A percentile compares a stretch with the other conserved stretches of the same genome.
Evolutionary conservation across 2,888 invertebrate species (phyloP).

Genomic region (Auanema sp.): DNA sequence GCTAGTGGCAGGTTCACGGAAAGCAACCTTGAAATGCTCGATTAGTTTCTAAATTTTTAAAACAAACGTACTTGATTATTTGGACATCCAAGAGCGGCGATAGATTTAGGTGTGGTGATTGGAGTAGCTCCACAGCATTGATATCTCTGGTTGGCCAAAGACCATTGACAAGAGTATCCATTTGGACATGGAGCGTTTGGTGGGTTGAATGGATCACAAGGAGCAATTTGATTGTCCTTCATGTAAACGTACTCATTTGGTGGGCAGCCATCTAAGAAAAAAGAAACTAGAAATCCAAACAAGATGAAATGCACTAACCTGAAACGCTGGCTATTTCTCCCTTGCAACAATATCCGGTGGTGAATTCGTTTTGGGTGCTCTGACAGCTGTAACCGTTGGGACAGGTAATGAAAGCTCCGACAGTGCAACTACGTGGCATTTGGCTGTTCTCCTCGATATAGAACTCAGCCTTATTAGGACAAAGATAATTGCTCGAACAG

Average conservation of each 20-base stretch:
- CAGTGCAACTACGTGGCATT: constrained; percentile 61
- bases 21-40: constrained; percentile 42
- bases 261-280: constrained; percentile 54
- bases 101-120: constrained; percentile 57
- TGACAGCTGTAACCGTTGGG: constrained; percentile 58
- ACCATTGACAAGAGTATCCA: constrained; percentile 63
- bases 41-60: neutral
- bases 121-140: constrained; percentile 62
- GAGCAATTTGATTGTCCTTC: constrained; percentile 61
- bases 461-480: constrained; percentile 63
- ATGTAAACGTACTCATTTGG: constrained; percentile 63
- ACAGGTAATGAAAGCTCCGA: constrained; percentile 63
- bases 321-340: constrained; percentile 57
- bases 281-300: neutral
- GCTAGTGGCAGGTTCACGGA: constrained; percentile 48
- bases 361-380: constrained; percentile 56
- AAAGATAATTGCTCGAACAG: constrained; percentile 56
- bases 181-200: constrained; percentile 53
- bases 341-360: constrained; percentile 60
- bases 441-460: constrained; percentile 58
- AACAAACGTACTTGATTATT: constrained; percentile 48
- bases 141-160: constrained; percentile 58
- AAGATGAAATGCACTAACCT: constrained; percentile 24
- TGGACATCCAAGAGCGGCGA: constrained; percentile 60
- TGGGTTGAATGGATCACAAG: constrained; percentile 60